Evolutionary conservation across 2,888 invertebrate species (phyloP).

Genomic region (Brachyptera putata): DNA sequence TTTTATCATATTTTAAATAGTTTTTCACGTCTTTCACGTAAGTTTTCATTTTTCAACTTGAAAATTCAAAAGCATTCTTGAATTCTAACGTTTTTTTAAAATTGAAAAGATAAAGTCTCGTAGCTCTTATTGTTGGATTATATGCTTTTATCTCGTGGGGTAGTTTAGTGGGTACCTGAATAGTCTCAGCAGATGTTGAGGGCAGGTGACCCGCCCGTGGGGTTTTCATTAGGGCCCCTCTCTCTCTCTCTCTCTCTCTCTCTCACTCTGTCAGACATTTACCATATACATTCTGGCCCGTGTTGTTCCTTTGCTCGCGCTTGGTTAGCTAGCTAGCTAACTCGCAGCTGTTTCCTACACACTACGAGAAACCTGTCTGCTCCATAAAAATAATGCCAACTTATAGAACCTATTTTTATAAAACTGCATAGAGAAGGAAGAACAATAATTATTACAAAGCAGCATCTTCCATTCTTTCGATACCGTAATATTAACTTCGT

Average conservation of each 20-base stretch:
- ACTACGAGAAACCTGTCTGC: constrained; percentile 5
- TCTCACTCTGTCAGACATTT: neutral
- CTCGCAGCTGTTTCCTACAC: constrained; percentile 13
- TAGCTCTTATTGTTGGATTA: neutral
- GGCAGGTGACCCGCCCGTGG: constrained; percentile 13
- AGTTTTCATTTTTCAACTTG: no score
- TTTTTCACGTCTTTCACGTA: no score
- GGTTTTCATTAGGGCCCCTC: constrained; percentile 13
- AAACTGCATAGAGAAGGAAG: no score
- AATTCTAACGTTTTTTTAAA: no score
- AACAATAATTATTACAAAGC: no score
- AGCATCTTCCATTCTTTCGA: no score
- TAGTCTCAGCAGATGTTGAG: constrained; percentile 8
- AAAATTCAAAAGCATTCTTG: neutral
- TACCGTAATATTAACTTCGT: no score
- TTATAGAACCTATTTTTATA: no score
- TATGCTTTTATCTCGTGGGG: neutral
- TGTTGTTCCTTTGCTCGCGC: neutral
- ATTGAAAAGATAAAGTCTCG: no score
- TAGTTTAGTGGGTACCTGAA: constrained; percentile 1
- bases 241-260: no score
- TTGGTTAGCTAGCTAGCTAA: neutral
- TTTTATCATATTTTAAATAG: no score
- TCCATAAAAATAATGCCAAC: neutral
- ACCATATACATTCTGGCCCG: neutral